Evolutionary conservation across 1,140 invertebrate genomes (phyloP).

Genomic region (Hycleus phaleratus): DNA sequence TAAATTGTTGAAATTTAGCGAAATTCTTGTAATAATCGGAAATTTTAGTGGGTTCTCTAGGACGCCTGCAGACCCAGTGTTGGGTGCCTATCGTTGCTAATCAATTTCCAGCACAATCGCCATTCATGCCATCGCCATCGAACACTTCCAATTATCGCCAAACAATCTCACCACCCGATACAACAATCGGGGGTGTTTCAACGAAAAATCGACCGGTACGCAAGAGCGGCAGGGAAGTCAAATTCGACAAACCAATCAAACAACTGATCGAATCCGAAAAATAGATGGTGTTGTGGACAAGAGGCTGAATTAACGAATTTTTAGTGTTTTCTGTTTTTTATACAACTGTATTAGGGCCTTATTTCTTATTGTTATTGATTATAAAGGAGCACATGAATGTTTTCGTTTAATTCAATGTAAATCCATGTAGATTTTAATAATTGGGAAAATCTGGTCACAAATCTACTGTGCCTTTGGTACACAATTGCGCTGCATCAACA

Average conservation of each 20-base stretch:
- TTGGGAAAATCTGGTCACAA: not conserved
- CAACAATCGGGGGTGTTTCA: conserved; percentile 24
- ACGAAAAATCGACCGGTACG: conserved; percentile 28
- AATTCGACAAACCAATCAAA: conserved; percentile 24
- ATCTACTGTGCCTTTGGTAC: conserved; percentile 2
- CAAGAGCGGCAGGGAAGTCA: conserved; percentile 31
- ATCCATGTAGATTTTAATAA: not conserved
- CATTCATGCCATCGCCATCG: conserved; percentile 29
- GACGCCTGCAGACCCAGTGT: conserved; percentile 33
- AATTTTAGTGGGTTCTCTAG: conserved; percentile 29
- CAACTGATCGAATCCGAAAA: not conserved
- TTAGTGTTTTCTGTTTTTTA: too few species aligned
- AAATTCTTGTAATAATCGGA: not conserved
- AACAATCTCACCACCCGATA: conserved; percentile 13
- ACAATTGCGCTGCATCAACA: not conserved
- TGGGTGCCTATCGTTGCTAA: conserved; percentile 44
- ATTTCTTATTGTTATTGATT: not conserved
- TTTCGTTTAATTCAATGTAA: not conserved
- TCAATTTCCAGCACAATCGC: conserved; percentile 43
- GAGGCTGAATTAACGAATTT: too few species aligned
- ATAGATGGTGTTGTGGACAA: too few species aligned
- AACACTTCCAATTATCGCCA: too few species aligned
- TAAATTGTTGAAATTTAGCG: conserved; percentile 19
- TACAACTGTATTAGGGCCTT: too few species aligned
- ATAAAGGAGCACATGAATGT: not conserved